Evolutionary conservation across 2,113 vertebrate species (phyloP).

Genomic region (Sprattus sprattus): DNA sequence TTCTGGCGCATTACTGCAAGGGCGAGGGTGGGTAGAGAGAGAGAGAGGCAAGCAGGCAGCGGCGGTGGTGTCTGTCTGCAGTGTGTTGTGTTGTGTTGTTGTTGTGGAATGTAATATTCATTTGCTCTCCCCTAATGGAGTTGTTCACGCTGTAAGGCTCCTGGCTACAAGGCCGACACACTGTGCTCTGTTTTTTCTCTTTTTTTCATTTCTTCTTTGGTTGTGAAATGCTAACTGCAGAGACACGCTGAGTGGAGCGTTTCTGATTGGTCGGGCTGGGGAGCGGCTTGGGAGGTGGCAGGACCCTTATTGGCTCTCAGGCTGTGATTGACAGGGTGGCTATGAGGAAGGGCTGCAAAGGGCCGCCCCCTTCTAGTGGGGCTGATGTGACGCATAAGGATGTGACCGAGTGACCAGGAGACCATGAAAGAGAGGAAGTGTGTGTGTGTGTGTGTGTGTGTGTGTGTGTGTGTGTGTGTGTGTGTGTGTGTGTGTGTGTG

Average conservation of each 20-base stretch:
- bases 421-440: not conserved
- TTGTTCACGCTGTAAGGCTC: not conserved
- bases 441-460: not conserved
- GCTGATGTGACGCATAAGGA: not conserved
- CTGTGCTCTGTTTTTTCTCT: not conserved
- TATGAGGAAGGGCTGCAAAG: too few species aligned
- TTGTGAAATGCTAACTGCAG: not conserved
- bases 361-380: too few species aligned
- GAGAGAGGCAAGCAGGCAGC: not conserved
- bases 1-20: not conserved
- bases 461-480: not conserved
- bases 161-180: not conserved
- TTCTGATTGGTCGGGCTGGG: not conserved
- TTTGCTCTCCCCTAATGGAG: slow-evolving; percentile 3
- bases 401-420: not conserved
- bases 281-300: not conserved
- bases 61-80: not conserved
- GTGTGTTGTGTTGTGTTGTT: not conserved
- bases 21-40: not conserved
- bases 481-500: not conserved
- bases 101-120: not conserved
- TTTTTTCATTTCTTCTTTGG: not conserved
- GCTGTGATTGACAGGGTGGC: not conserved
- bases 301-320: not conserved
- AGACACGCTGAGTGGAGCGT: not conserved